Conservation (phyloP, 2,888 invertebrate species). For the Hololepta plana region DNA sequence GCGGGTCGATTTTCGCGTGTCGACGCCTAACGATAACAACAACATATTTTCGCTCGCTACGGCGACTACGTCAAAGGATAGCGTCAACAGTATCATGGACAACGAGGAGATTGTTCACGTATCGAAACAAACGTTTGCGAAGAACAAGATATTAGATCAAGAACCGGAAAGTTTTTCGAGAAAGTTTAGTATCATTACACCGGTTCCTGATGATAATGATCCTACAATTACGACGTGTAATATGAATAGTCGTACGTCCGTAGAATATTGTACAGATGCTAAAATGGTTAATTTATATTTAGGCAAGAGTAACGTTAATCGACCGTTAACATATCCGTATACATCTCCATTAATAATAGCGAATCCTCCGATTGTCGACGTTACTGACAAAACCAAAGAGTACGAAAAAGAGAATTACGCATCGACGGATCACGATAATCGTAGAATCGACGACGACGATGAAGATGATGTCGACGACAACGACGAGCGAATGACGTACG, state of each 20-base stretch:
- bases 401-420: slow-evolving; percentile 7
- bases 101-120: slow-evolving; percentile 25
- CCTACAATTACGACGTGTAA: too few relatives aligned
- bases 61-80: too few relatives aligned
- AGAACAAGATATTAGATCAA: slow-evolving; percentile 24
- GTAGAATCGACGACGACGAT: slow-evolving; percentile 5
- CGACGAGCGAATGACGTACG: not conserved
- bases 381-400: slow-evolving; percentile 1
- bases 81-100: slow-evolving; percentile 21
- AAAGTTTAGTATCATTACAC: too few relatives aligned
- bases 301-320: not conserved
- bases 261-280: too few relatives aligned
- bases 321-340: slow-evolving; percentile 4
- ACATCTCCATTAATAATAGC: not conserved
- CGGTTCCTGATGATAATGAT: too few relatives aligned
- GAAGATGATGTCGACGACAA: slow-evolving; percentile 1
- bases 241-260: too few relatives aligned
- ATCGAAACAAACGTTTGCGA: slow-evolving; percentile 24
- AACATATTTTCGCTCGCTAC: slow-evolving; percentile 1
- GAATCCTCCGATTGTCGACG: not conserved
- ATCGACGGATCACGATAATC: slow-evolving; percentile 9
- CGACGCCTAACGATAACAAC: too few relatives aligned
- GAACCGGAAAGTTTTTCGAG: slow-evolving; percentile 3
- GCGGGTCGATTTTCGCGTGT: too few relatives aligned
- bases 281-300: too few relatives aligned